Conservation (phyloP, 1,140 invertebrate species). For the Drosophila lowei region DNA sequence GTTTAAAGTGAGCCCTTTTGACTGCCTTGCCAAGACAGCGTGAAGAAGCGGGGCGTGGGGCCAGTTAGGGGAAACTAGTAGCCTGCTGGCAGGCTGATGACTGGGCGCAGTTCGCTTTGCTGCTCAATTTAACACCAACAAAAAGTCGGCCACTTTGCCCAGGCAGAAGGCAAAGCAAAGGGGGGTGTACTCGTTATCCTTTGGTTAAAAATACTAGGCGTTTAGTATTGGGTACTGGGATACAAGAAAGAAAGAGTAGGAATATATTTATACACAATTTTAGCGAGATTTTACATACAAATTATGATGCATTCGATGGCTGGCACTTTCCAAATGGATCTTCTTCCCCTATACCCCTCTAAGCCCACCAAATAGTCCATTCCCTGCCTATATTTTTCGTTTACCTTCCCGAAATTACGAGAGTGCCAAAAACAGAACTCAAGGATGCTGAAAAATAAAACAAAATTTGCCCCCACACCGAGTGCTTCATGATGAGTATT, state of each 20-base stretch:
- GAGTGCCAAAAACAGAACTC: conserved; percentile 71
- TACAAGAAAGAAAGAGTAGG: too few relatives aligned
- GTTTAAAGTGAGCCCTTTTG: conserved; percentile 75
- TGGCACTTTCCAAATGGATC: too few relatives aligned
- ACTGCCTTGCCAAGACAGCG: conserved; percentile 25
- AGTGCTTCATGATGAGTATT: conserved; percentile 16
- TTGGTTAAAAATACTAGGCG: not conserved
- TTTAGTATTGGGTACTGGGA: not conserved
- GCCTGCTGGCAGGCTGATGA: conserved; percentile 30
- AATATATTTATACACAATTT: too few relatives aligned
- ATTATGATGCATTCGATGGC: too few relatives aligned
- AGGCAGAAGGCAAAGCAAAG: conserved; percentile 5
- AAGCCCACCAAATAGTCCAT: too few relatives aligned
- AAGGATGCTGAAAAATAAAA: conserved; percentile 35
- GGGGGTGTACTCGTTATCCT: too few relatives aligned
- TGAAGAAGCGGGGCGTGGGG: not conserved
- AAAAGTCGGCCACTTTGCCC: conserved; percentile 60
- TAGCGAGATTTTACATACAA: too few relatives aligned
- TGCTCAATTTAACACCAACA: conserved; percentile 77
- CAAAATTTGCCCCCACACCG: too few relatives aligned
- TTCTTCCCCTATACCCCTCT: too few relatives aligned
- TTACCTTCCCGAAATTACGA: conserved; percentile 11
- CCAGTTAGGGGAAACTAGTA: not conserved
- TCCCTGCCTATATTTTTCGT: too few relatives aligned
- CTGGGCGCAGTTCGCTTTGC: conserved; percentile 51